Evolutionary conservation across 2,797 vertebrate genomes (phyloP), one percentile per base, ranked within the genome.

Genomic region (Chelmon rostratus): DNA sequence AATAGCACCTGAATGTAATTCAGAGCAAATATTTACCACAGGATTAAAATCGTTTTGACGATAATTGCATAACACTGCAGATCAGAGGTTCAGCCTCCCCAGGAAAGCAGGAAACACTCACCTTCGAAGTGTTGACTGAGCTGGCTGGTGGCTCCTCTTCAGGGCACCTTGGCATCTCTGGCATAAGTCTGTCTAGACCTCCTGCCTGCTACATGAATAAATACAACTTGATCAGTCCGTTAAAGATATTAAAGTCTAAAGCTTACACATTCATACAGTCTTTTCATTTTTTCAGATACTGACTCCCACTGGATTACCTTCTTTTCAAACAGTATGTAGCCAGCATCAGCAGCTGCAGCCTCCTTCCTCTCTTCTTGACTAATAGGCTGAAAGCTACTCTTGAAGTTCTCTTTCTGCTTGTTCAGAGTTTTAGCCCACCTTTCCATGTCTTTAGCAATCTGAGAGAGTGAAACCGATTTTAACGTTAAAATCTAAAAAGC

Each of bases 391-490:
- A 99, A 99, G 92, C 98, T 98, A 46, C 97, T 96, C 81, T 92
- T 99, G 92, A 99, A 99, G 87, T 98, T 99, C 84, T 99, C 98
- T 68, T 99, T 99, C 90, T 99, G 98, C 76, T 99, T 99, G 92
- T 99, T 99, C 67, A 99, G 94, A 87, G 98, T 99, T 95, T 99
- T 99, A 50, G 98, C 98, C 98, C 98, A 99, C 23, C 98, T 97
- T 72, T 99, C 98, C 98, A 99, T 99, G 88, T 99, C 98, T 94
- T 99, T 99, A 57, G 98, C 98, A 64, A 99, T 99, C 98, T 99
- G 92, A 74, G 78, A 73, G 2, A 28, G 66, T 23, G 3, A 53
- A 67, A 76, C 4, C 62, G 7, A 53, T 59, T 53, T 53, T 15
- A 54, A 46, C 2, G 2, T 40, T 5, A 56, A 23, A 37, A 44